Conservation (phyloP, 2,113 vertebrate species). For the Bubo scandiacus region DNA sequence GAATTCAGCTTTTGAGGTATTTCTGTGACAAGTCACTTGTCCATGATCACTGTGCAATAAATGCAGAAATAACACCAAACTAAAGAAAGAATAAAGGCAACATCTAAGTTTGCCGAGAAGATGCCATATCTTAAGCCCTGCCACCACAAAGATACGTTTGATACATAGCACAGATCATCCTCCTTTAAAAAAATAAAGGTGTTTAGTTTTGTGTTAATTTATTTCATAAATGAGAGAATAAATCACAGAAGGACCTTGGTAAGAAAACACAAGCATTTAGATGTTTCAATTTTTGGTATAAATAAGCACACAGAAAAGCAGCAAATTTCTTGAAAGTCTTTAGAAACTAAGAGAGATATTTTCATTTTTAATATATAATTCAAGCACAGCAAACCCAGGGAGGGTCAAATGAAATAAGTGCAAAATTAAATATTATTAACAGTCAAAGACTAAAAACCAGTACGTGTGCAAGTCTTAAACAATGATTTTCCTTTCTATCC, state of each 20-base stretch:
- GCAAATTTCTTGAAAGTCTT: neutral
- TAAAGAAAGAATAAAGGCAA: neutral
- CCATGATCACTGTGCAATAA: neutral
- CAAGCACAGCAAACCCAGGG: neutral
- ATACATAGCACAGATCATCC: neutral
- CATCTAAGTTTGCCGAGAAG: neutral
- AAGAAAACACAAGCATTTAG: neutral
- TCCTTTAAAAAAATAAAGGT: neutral
- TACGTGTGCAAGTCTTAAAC: neutral
- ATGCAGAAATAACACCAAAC: neutral
- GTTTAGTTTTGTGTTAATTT: neutral
- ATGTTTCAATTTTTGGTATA: neutral
- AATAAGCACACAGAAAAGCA: neutral
- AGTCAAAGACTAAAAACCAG: neutral
- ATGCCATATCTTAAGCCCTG: neutral
- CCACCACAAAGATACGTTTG: neutral
- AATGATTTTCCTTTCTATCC: neutral
- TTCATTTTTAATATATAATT: neutral
- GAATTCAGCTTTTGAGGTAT: neutral
- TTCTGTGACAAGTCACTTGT: neutral
- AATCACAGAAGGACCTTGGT: neutral
- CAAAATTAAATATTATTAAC: neutral
- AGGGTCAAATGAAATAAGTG: neutral
- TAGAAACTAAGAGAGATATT: neutral
- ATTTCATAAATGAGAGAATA: neutral